Conservation (phyloP, 2,888 invertebrate genomes). For the Drosophila neotestacea region DNA sequence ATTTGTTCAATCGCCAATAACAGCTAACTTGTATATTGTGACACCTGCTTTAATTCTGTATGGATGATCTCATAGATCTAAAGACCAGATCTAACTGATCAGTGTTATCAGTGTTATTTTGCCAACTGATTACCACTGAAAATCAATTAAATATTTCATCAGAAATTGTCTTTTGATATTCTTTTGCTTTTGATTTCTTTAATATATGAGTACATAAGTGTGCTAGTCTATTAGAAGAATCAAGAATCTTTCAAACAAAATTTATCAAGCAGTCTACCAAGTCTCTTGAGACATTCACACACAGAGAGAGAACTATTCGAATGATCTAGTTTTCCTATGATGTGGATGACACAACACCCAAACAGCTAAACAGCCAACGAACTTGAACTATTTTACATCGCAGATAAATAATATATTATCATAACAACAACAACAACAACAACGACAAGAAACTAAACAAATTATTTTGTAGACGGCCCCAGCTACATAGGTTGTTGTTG, state of each 20-base stretch:
- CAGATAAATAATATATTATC: slow-evolving; percentile 50
- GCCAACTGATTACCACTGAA: background rate
- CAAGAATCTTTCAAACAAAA: slow-evolving; percentile 1
- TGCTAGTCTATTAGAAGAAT: slow-evolving; percentile 2
- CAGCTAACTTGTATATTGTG: background rate
- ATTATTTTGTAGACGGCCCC: slow-evolving; percentile 14
- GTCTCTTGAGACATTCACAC: background rate
- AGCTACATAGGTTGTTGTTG: background rate
- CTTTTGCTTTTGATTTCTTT: slow-evolving; percentile 1
- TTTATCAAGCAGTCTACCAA: background rate
- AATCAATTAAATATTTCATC: background rate
- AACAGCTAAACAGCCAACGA: slow-evolving; percentile 47
- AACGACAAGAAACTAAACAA: slow-evolving; percentile 28
- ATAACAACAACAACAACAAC: slow-evolving; percentile 15
- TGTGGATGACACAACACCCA: slow-evolving; percentile 49
- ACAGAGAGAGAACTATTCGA: background rate
- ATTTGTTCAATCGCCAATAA: background rate
- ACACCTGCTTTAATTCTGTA: background rate
- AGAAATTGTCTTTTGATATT: background rate
- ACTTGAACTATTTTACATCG: slow-evolving; percentile 68
- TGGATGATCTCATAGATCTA: slow-evolving; percentile 4
- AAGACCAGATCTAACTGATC: background rate
- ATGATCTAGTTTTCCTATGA: slow-evolving; percentile 50
- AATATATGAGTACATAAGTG: background rate
- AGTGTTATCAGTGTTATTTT: slow-evolving; percentile 1